Conservation (phyloP, 2,797 vertebrate genomes). For the Cichlasoma orientale region DNA sequence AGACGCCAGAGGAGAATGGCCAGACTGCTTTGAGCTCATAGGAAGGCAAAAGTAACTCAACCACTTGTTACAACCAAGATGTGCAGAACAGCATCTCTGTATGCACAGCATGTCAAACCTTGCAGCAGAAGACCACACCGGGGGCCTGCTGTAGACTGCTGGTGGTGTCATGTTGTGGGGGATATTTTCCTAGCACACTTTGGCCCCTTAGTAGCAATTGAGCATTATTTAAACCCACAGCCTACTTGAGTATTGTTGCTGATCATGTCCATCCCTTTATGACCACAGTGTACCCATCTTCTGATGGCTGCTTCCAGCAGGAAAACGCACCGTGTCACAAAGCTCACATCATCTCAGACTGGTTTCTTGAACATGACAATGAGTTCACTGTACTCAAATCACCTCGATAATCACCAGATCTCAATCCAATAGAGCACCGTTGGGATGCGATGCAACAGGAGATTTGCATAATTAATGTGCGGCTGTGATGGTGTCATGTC, state of each 20-base stretch:
- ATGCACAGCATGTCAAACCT: too few species aligned
- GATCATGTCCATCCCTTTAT: not conserved
- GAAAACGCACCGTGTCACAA: not conserved
- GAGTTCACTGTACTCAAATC: not conserved
- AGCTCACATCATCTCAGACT: not conserved
- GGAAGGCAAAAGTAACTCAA: too few species aligned
- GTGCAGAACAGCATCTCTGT: too few species aligned
- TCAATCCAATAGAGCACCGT: not conserved
- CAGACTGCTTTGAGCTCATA: too few species aligned
- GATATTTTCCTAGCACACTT: not conserved
- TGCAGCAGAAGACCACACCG: too few species aligned
- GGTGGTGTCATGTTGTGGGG: not conserved
- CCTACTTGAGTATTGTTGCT: not conserved
- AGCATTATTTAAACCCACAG: not conserved
- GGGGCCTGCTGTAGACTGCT: too few species aligned
- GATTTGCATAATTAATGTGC: not conserved
- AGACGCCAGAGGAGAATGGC: constrained; percentile 26
- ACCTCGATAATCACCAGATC: not conserved
- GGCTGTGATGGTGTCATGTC: not conserved
- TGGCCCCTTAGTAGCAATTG: not conserved
- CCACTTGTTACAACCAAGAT: too few species aligned
- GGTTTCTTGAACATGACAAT: not conserved
- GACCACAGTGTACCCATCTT: not conserved
- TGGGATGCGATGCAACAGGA: not conserved
- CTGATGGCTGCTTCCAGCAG: not conserved